These are phyloP conservation scores for Griposia aprilina DNA, from an alignment of 2,888 invertebrate species.

Conservation along the genomic window DNA sequence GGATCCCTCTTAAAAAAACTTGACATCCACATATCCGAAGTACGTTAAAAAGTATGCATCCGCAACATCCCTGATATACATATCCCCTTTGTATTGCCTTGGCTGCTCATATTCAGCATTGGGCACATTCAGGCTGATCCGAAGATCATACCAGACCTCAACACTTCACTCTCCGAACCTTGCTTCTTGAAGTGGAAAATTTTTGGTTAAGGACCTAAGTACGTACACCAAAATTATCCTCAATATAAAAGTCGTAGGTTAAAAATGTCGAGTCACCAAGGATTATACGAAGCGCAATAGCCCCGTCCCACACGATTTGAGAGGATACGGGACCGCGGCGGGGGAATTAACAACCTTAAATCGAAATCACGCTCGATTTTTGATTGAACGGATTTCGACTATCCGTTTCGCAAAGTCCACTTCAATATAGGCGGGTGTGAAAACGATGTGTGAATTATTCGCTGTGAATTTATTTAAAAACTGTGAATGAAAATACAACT, in stretches of 20 bases:
- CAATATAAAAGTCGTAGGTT: slow-evolving; percentile 27
- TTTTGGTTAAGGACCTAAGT: not conserved
- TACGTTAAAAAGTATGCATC: not conserved
- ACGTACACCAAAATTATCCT: slow-evolving; percentile 3
- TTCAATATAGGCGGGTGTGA: not conserved
- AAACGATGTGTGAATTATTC: not conserved
- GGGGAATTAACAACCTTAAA: slow-evolving; percentile 47
- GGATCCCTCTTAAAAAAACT: not conserved
- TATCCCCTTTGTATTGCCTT: not conserved
- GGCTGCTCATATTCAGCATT: not conserved
- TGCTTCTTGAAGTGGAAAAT: not conserved
- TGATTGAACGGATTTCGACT: slow-evolving; percentile 28
- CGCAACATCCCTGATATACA: not conserved
- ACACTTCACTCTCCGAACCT: not conserved
- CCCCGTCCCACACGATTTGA: slow-evolving; percentile 13
- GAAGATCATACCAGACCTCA: not conserved
- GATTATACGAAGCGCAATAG: slow-evolving; percentile 20
- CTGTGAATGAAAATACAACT: not conserved
- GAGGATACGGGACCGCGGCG: slow-evolving; percentile 23
- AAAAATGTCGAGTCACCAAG: slow-evolving; percentile 41
- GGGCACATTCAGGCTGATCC: not conserved
- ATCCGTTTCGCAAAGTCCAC: slow-evolving; percentile 31
- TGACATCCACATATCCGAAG: not conserved
- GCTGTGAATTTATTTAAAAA: not conserved
- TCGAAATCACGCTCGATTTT: slow-evolving; percentile 45